Evolutionary conservation across 2,797 vertebrate genomes (phyloP).

Genomic region (Avahi laniger): DNA sequence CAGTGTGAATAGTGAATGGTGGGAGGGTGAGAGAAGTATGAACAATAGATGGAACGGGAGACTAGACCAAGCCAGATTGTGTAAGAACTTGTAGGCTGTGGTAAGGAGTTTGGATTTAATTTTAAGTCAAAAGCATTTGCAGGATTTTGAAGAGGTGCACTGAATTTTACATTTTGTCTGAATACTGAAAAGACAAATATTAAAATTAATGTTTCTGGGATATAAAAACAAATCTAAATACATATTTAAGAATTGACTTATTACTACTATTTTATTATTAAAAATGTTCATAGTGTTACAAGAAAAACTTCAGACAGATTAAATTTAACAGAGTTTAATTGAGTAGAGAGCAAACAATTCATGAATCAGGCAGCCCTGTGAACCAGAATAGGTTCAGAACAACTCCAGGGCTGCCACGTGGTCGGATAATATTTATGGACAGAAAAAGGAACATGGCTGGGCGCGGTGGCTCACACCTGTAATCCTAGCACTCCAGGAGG

Average conservation of each 20-base stretch:
- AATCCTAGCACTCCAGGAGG: too few relatives aligned
- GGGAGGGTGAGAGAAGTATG: neutral
- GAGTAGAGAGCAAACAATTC: too few relatives aligned
- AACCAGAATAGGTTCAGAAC: too few relatives aligned
- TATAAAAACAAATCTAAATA: neutral
- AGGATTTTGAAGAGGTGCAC: neutral
- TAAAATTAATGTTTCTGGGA: neutral
- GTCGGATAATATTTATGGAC: neutral
- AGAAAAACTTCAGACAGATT: too few relatives aligned
- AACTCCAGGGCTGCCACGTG: too few relatives aligned
- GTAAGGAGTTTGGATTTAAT: neutral
- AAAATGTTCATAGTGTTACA: too few relatives aligned
- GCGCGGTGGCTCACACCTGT: too few relatives aligned
- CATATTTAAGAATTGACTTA: neutral
- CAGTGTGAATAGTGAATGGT: neutral
- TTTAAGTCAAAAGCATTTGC: neutral
- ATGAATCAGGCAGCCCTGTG: too few relatives aligned
- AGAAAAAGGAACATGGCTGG: neutral
- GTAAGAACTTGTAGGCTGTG: neutral
- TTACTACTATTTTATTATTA: neutral
- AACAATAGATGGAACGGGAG: neutral
- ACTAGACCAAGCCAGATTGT: neutral
- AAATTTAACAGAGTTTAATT: too few relatives aligned
- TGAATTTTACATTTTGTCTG: conserved; percentile 11
- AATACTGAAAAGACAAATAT: conserved; percentile 16